Evolutionary conservation across 2,888 invertebrate genomes (phyloP), one percentile per base, ranked within the genome.

Genomic region (Theretra japonica): DNA sequence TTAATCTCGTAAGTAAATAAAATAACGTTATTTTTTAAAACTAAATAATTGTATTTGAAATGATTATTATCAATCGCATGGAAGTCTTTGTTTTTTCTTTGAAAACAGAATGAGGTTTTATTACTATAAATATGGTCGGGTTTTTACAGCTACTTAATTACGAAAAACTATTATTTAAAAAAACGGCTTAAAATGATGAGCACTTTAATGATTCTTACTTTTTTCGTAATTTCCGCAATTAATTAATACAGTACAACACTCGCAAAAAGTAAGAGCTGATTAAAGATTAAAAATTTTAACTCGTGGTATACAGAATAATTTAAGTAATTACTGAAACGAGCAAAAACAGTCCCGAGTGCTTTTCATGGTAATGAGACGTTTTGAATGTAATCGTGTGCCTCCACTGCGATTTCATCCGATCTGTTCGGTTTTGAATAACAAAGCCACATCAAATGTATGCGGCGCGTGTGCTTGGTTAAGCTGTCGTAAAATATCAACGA

Each of bases 191-290:
- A 21, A 33, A 33, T 6, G 21, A 33, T 62, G 30, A n/a, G 7
- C 33, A 21, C 25, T 65, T 65, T 48, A 41, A 65, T 48, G 48
- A 1, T 41, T 7, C 17, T 65, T 48, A 23, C 41, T n/a, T 65
- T 62, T 65, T 65, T 48, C 41, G 65, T 65, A 23, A 65, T 65
- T 23, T 41, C 65, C 65, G 23, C 48, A 65, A 65, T 23, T 23
- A 59, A 62, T 41, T 62, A 15, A 62, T 41, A 41, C 21, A 62
- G 41, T 62, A 62, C 62, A 23, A 11, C 5, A 41, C 15, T 8
- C 21, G 21, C 23, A 65, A 65, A 41, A 23, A 23, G 17, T 65
- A 48, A 65, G 15, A 62, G 33, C 41, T 41, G 48, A 65, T 17
- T 65, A 4, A 48, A 65, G 48, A 65, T 65, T 23, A 48, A 15